These are phyloP conservation scores for Platyrinchus mystaceus DNA, from an alignment of 2,797 vertebrate genomes.

Conservation along the genomic window DNA sequence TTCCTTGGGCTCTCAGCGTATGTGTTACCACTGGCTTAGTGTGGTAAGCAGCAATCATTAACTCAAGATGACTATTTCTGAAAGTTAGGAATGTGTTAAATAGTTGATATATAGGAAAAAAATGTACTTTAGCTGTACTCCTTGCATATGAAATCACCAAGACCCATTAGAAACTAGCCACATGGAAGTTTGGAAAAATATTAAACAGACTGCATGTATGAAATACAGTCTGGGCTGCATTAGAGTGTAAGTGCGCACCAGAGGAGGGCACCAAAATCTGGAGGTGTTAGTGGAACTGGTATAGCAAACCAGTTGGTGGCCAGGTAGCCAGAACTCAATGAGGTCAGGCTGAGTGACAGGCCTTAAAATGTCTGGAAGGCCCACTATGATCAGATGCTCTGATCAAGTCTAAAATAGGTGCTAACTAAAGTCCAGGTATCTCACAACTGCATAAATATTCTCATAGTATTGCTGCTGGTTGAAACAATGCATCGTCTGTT, in stretches of 20 bases:
- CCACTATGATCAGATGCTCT: neutral
- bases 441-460: neutral
- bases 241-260: neutral
- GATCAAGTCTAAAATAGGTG: fast-evolving
- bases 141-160: neutral
- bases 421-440: neutral
- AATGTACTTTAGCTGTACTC: neutral
- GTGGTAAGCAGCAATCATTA: neutral
- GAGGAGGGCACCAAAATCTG: neutral
- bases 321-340: fast-evolving
- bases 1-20: constrained; percentile 1
- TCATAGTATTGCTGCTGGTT: neutral
- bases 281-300: neutral
- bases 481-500: neutral
- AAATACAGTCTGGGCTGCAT: neutral
- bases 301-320: neutral
- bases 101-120: neutral
- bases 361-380: neutral
- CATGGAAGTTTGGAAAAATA: neutral
- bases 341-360: neutral
- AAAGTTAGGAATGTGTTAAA: neutral
- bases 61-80: neutral
- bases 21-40: neutral
- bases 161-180: neutral
- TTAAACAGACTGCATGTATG: neutral